phyloP scores from a whole-genome alignment of 2,888 invertebrate species.

The Caenorhabditis afra region DNA sequence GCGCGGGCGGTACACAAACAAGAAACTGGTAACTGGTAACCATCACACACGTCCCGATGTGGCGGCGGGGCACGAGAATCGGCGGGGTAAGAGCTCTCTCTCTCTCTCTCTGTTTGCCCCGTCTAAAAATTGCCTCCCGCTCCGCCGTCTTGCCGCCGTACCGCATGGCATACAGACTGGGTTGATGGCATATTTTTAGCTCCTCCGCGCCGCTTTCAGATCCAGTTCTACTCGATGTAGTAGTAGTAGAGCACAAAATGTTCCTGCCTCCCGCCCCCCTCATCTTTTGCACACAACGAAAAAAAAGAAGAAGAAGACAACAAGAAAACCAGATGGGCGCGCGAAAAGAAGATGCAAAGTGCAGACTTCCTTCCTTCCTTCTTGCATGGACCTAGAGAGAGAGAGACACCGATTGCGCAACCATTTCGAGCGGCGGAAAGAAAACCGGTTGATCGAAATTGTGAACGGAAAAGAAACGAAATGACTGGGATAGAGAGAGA shows the following conservation, averaged over 20 bases:
- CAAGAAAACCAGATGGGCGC: constrained; percentile 12
- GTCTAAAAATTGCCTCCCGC: constrained; percentile 37
- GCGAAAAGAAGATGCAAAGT: constrained; percentile 35
- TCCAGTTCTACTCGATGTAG: no score
- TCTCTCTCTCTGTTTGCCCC: not conserved
- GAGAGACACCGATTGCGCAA: constrained; percentile 30
- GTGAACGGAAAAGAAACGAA: constrained; percentile 48
- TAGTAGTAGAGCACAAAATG: no score
- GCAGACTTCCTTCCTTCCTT: constrained; percentile 28
- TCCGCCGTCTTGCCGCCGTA: no score
- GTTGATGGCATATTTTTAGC: no score
- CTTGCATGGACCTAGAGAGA: not conserved
- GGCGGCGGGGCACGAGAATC: constrained; percentile 28
- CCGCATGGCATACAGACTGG: no score
- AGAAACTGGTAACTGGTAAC: constrained; percentile 58
- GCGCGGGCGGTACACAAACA: constrained; percentile 60
- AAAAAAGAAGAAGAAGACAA: not conserved
- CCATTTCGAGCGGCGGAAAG: constrained; percentile 15
- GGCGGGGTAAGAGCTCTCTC: constrained; percentile 11
- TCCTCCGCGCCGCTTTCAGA: no score
- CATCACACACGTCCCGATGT: not conserved
- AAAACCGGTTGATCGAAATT: constrained; percentile 56
- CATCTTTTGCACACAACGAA: no score
- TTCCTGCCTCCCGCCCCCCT: no score
- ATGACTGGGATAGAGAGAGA: constrained; percentile 14